Evolutionary conservation across 2,113 vertebrate genomes (phyloP), one percentile per base, ranked within the genome.

Genomic region (Anser cygnoides): DNA sequence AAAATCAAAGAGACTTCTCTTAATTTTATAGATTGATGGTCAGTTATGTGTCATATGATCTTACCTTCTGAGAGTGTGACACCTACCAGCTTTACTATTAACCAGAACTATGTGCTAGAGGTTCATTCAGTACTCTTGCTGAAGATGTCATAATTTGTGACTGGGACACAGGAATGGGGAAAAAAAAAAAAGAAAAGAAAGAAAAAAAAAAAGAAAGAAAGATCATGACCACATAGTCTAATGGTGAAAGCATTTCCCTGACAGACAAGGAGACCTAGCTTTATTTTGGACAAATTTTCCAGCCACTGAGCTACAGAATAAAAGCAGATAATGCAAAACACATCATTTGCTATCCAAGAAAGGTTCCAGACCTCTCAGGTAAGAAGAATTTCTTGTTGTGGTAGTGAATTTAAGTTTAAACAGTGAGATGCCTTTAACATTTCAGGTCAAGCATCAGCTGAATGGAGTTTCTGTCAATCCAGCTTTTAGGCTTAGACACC

Each of bases 291-390:
- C 33, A 52, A 79, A n/a, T 33, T 12, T 72, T 66, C 19, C 23
- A 84, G 43, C 2, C 12, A 54, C n/a, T 23, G 31, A 65, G 21
- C 17, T 82, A 35, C 16, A 41, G 23, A 78, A 21, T 44, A 12
- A 65, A 77, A 82, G 25, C 18, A 52, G 25, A 11, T 41, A 74
- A 55, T 11, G 4, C 7, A 41, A 82, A 82, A 17, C 15, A 46
- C 10, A 44, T 0, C 15, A 46, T 33, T 20, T 46, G 18, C 78
- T 4, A 15, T 52, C 68, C 25, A 43, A 78, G 44, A 66, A 78
- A 66, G 0, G 2, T 14, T 5, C 37, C 44, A 82, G 6, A 44
- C 11, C 2, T 70, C 35, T 70, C 1, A 2, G 7, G 2, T 74
- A 57, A 85, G 59, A 73, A 58, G 5, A 84, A 61, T 52, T 82